A percentile compares a stretch with the other conserved stretches of the same genome.
Conservation (phyloP, 2,888 invertebrate species). For the Pimpla rufipes region DNA sequence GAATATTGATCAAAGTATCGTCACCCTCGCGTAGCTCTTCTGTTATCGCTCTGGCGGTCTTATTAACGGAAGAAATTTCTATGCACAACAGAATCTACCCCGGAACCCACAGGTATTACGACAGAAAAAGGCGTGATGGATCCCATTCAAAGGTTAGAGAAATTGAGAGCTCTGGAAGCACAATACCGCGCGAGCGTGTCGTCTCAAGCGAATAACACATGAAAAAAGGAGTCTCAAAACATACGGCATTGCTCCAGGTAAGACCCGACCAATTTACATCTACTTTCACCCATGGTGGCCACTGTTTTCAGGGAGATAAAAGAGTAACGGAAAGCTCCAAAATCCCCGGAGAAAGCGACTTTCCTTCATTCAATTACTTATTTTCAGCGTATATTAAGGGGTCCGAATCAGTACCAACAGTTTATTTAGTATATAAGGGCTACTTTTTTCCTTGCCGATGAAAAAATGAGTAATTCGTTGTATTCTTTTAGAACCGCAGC, state of each 20-base stretch:
- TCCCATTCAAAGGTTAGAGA: constrained; percentile 83
- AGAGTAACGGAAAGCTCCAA: no score
- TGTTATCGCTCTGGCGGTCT: neutral
- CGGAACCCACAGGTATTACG: constrained; percentile 71
- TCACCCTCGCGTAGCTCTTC: neutral
- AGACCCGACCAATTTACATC: neutral
- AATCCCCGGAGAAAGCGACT: no score
- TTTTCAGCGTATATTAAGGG: no score
- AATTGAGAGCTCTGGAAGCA: constrained; percentile 81
- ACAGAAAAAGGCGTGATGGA: constrained; percentile 81
- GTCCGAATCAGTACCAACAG: no score
- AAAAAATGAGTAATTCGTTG: no score
- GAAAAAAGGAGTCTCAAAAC: constrained; percentile 63
- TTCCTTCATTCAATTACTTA: no score
- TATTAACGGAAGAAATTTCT: neutral
- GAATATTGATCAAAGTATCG: no score
- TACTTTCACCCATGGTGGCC: no score
- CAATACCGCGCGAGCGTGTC: constrained; percentile 79
- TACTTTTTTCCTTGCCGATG: no score
- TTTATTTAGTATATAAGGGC: no score
- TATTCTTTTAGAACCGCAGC: no score
- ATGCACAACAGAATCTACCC: constrained; percentile 65
- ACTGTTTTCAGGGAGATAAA: no score
- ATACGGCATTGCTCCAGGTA: constrained; percentile 39
- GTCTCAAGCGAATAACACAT: constrained; percentile 80